phyloP scores from a whole-genome alignment of 1,140 invertebrate species.

The Halictus rubicundus region DNA sequence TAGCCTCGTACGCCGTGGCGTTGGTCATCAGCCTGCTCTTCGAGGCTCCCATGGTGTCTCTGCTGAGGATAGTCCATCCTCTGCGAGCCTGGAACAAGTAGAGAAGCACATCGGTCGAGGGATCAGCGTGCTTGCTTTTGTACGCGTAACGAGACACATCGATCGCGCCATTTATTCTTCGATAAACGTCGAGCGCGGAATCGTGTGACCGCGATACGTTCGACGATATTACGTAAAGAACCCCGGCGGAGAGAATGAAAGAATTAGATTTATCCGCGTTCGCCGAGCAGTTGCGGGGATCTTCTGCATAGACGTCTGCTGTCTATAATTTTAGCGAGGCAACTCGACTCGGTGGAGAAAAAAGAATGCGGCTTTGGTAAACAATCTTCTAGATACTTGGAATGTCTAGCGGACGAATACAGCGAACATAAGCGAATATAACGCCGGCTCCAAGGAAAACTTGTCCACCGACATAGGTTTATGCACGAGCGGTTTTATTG shows the following conservation, averaged over 20 bases:
- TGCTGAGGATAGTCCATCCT: conserved; percentile 71
- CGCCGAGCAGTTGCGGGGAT: too few species aligned
- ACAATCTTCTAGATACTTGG: too few species aligned
- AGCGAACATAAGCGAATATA: background rate
- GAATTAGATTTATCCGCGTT: too few species aligned
- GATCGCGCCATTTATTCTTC: background rate
- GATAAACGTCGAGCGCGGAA: background rate
- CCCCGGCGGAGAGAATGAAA: too few species aligned
- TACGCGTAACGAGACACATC: background rate
- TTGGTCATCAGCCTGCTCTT: conserved; percentile 69
- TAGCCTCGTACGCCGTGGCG: conserved; percentile 63
- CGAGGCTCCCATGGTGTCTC: conserved; percentile 72
- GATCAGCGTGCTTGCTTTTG: background rate
- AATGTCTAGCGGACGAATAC: too few species aligned
- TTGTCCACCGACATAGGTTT: background rate
- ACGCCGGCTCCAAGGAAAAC: conserved; percentile 9
- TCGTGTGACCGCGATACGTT: background rate
- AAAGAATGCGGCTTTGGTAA: too few species aligned
- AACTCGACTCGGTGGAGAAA: too few species aligned
- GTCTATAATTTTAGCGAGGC: too few species aligned
- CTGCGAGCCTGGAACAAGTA: conserved; percentile 61
- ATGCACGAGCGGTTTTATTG: background rate
- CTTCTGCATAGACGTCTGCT: background rate
- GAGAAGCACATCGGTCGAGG: background rate
- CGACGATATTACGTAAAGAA: background rate